Conservation (phyloP, 2,113 vertebrate genomes). For the Tretioscincus oriximinensis region DNA sequence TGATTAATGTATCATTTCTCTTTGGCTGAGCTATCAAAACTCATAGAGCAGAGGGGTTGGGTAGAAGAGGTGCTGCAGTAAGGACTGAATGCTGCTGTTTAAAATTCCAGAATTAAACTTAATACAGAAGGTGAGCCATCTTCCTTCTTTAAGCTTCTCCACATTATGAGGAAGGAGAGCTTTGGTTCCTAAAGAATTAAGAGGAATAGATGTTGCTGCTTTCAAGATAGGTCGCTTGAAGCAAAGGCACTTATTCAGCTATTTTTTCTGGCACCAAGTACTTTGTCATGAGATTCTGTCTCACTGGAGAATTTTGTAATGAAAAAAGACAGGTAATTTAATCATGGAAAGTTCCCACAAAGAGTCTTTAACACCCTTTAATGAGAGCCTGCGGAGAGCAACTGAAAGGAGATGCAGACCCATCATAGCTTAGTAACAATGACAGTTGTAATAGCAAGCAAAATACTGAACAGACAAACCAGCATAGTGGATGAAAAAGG, state of each 20-base stretch:
- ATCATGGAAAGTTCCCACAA: conserved; percentile 54
- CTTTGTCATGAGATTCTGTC: conserved; percentile 41
- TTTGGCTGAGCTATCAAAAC: background rate
- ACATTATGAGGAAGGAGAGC: rapidly evolving
- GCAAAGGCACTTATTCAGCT: conserved; percentile 13
- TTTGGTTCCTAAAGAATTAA: background rate
- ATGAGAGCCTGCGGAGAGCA: conserved; percentile 44
- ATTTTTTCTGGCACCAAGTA: conserved; percentile 31
- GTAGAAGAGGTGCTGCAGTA: background rate
- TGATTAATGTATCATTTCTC: background rate
- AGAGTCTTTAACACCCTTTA: conserved; percentile 26
- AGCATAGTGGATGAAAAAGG: rapidly evolving
- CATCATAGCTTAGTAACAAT: background rate
- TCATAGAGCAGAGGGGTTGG: background rate
- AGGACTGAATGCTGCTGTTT: background rate
- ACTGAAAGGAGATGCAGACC: conserved; percentile 20
- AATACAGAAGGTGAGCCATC: background rate
- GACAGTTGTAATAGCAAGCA: background rate
- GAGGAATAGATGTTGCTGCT: background rate
- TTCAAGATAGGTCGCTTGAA: background rate
- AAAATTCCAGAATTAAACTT: background rate
- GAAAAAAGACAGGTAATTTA: conserved; percentile 65
- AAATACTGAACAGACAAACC: rapidly evolving
- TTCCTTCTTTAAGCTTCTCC: rapidly evolving
- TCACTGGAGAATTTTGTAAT: conserved; percentile 39